A percentile compares a stretch with the other conserved stretches of the same genome.
phyloP scores from a whole-genome alignment of 2,113 vertebrate species.

The Hippocampus barbouri region DNA sequence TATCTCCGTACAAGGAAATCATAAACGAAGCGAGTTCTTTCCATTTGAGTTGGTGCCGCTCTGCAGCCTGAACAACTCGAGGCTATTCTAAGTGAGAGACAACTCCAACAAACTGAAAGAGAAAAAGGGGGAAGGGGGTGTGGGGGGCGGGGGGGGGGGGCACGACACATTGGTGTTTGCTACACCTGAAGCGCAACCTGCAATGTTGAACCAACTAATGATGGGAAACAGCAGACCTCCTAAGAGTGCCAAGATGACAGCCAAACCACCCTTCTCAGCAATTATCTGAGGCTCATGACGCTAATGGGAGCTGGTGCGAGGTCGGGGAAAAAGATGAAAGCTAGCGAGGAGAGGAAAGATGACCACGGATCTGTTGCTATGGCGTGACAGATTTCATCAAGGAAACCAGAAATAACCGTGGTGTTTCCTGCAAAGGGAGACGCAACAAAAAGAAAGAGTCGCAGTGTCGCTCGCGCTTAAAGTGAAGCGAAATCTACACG shows the following conservation, averaged over 20 bases:
- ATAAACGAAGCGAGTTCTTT: too few species aligned
- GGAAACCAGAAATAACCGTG: not conserved
- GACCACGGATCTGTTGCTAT: constrained; percentile 10
- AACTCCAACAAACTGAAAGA: not conserved
- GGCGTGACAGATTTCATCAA: not conserved
- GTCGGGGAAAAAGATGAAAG: constrained; percentile 41
- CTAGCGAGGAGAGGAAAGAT: constrained; percentile 32
- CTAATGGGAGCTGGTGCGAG: constrained; percentile 9
- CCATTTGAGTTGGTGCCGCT: too few species aligned
- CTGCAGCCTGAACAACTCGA: not conserved
- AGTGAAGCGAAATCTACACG: not conserved
- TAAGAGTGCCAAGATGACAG: constrained; percentile 37
- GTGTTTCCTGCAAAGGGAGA: not conserved
- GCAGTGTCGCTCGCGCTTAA: not conserved
- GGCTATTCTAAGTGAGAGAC: not conserved
- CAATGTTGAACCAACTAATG: constrained; percentile 2
- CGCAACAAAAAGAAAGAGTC: not conserved
- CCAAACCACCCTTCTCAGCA: not conserved
- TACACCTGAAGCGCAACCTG: not conserved
- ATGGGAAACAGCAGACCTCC: constrained; percentile 10
- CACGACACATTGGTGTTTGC: not conserved
- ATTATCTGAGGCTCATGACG: not conserved
- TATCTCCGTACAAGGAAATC: too few species aligned
- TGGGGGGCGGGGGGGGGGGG: too few species aligned
- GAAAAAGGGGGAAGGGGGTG: too few species aligned